Evolutionary conservation across 1,140 invertebrate genomes (phyloP).

Genomic region (Drosophila kurseongensis): DNA sequence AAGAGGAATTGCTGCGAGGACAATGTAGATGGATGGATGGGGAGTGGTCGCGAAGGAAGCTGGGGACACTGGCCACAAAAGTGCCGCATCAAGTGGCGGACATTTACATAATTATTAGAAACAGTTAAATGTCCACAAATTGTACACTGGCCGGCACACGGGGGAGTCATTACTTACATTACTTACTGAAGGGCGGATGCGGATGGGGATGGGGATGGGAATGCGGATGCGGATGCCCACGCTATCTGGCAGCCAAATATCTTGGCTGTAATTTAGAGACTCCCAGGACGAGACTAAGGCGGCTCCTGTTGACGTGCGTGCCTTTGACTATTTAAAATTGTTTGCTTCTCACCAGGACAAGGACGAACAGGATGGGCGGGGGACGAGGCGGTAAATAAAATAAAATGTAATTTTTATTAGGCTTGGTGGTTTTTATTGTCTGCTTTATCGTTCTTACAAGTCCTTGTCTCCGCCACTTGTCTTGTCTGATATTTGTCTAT

Average conservation of each 20-base stretch:
- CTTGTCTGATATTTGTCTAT: constrained; percentile 81
- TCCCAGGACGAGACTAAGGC: constrained; percentile 27
- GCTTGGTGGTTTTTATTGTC: constrained; percentile 81
- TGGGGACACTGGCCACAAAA: constrained; percentile 33
- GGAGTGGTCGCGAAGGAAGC: constrained; percentile 8
- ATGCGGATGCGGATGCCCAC: constrained; percentile 46
- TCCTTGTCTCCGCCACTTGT: constrained; percentile 51
- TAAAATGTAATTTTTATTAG: constrained; percentile 84
- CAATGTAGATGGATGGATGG: constrained; percentile 20
- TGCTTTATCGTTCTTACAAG: constrained; percentile 80
- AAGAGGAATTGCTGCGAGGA: constrained; percentile 50
- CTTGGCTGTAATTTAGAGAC: constrained; percentile 65
- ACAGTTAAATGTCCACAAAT: constrained; percentile 83
- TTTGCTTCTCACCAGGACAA: constrained; percentile 25
- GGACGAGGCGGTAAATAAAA: constrained; percentile 60
- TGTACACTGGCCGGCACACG: constrained; percentile 62
- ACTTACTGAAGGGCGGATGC: constrained; percentile 37
- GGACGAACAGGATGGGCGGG: constrained; percentile 10
- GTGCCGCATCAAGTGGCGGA: constrained; percentile 67
- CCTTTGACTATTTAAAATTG: constrained; percentile 77
- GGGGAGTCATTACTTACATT: constrained; percentile 73
- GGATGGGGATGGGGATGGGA: background rate
- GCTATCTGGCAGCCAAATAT: constrained; percentile 68
- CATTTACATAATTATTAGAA: constrained; percentile 83
- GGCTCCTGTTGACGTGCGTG: constrained; percentile 73